Conservation (phyloP, 2,113 vertebrate species). For the Aviceda subcristata region DNA sequence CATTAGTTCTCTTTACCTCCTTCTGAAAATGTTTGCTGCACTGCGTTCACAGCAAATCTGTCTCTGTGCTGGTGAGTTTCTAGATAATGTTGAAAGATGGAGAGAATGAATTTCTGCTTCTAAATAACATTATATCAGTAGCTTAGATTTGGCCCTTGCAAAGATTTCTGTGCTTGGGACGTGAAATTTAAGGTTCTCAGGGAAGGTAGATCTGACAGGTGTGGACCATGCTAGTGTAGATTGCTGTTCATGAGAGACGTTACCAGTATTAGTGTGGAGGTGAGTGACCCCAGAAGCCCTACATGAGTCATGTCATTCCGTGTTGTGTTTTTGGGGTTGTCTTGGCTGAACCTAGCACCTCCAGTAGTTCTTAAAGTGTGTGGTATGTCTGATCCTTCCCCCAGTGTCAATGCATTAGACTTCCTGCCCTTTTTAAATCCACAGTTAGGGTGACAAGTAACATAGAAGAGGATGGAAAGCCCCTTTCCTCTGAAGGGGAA, state of each 20-base stretch:
- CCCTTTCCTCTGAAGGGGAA: not conserved
- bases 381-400: not conserved
- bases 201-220: not conserved
- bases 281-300: not conserved
- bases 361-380: not conserved
- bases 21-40: not conserved
- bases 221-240: not conserved
- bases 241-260: not conserved
- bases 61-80: not conserved
- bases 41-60: not conserved
- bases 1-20: not conserved
- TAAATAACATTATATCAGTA: not conserved
- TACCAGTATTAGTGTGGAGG: not conserved
- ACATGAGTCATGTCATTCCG: fast-evolving
- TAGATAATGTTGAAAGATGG: not conserved
- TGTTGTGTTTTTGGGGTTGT: not conserved
- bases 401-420: not conserved
- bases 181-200: not conserved
- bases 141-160: not conserved
- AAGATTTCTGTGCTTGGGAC: not conserved
- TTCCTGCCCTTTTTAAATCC: not conserved
- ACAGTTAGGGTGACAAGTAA: not conserved
- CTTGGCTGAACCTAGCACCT: not conserved
- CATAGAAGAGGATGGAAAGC: not conserved
- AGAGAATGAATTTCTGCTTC: not conserved